A percentile compares a stretch with the other conserved stretches of the same genome.
Conservation (phyloP, 2,888 invertebrate genomes). For the Reticulitermes lucifugus region DNA sequence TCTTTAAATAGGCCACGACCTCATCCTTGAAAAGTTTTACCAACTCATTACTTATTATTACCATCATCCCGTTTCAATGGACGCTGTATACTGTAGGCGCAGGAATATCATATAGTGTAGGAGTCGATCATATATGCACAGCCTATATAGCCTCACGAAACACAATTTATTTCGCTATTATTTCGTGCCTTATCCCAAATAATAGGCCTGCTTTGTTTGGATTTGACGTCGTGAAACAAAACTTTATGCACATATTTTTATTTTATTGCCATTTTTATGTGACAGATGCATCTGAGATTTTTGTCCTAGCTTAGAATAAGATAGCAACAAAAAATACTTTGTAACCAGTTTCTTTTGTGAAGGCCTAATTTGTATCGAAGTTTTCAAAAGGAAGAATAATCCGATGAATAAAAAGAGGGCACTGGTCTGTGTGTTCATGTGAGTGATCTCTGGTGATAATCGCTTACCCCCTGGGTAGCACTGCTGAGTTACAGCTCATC, state of each 20-base stretch:
- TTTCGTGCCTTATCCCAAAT: no score
- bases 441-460: neutral
- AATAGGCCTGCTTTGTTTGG: no score
- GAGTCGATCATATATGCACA: no score
- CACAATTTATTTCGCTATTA: no score
- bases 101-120: no score
- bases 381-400: neutral
- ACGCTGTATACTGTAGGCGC: no score
- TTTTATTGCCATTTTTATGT: neutral
- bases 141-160: no score
- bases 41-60: no score
- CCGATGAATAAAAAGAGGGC: neutral
- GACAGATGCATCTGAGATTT: neutral
- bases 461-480: neutral
- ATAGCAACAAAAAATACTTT: neutral
- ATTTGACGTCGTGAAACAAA: no score
- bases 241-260: neutral
- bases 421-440: neutral
- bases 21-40: no score
- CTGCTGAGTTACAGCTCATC: neutral
- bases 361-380: neutral
- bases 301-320: neutral
- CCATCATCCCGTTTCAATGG: no score
- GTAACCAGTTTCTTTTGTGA: neutral
- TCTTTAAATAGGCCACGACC: no score